These are phyloP conservation scores for Pelobates cultripes DNA, from an alignment of 2,797 vertebrate genomes.

Conservation along the genomic window DNA sequence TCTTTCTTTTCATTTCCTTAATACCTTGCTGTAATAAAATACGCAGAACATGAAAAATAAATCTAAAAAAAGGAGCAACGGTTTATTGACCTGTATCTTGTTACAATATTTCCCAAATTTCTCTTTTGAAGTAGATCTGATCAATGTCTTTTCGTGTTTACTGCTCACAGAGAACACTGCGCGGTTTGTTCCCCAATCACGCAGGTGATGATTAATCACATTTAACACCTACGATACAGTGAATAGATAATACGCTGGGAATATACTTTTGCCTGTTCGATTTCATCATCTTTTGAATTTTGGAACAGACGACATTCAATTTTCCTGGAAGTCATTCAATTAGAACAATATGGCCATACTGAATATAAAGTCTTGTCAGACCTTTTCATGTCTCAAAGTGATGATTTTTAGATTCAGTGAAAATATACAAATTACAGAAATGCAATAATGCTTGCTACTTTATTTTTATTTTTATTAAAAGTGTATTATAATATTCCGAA, in stretches of 20 bases:
- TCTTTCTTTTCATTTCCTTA: too few relatives aligned
- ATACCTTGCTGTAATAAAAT: not conserved
- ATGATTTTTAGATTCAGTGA: not conserved
- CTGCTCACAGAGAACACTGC: not conserved
- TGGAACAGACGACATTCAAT: not conserved
- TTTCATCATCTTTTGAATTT: constrained; percentile 61
- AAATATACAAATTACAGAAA: not conserved
- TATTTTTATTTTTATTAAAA: too few relatives aligned
- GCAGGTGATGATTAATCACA: constrained; percentile 19
- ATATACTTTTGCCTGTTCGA: not conserved
- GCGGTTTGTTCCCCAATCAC: not conserved
- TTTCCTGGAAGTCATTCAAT: not conserved
- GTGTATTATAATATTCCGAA: too few relatives aligned
- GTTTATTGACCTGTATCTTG: not conserved
- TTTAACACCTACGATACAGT: constrained; percentile 23
- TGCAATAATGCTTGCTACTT: too few relatives aligned
- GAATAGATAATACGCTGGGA: constrained; percentile 27
- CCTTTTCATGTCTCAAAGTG: not conserved
- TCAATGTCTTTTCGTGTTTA: not conserved
- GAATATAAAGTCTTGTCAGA: not conserved
- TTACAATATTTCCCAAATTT: constrained; percentile 7
- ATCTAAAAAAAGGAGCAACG: not conserved
- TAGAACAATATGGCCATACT: not conserved
- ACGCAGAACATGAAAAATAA: not conserved
- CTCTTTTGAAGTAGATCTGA: constrained; percentile 25